Evolutionary conservation across 2,888 invertebrate species (phyloP).

Genomic region (Athetis lepigone): DNA sequence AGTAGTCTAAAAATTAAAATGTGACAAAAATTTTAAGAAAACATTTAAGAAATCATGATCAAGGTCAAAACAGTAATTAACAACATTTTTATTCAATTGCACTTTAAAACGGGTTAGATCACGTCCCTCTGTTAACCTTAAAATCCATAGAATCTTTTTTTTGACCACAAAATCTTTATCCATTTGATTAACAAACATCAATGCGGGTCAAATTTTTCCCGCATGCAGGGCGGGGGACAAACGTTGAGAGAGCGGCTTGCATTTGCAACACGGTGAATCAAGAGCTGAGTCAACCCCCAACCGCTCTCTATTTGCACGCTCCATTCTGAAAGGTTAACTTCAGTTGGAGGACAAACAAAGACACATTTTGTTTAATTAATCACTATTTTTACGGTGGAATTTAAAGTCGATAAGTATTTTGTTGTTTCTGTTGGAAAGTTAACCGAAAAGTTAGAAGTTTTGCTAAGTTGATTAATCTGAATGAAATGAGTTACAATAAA

Average conservation of each 20-base stretch:
- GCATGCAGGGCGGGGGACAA: constrained; percentile 57
- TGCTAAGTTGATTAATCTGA: no score
- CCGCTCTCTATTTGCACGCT: constrained; percentile 80
- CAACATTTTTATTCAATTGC: not conserved
- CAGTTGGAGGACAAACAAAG: constrained; percentile 56
- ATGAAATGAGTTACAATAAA: no score
- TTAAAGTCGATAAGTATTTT: constrained; percentile 8
- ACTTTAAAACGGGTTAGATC: not conserved
- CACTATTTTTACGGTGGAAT: constrained; percentile 20
- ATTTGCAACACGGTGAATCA: constrained; percentile 83
- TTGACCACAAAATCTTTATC: not conserved
- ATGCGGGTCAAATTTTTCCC: constrained; percentile 46
- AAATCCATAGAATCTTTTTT: not conserved
- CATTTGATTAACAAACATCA: constrained; percentile 33
- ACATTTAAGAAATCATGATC: no score
- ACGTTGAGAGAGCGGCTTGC: constrained; percentile 69
- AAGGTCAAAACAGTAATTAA: not conserved
- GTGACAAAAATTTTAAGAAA: no score
- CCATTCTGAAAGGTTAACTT: constrained; percentile 80
- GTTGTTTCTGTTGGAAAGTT: not conserved
- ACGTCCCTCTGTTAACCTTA: not conserved
- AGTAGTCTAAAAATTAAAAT: no score
- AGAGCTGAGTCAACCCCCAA: constrained; percentile 86
- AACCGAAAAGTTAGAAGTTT: not conserved
- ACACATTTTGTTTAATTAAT: constrained; percentile 61